Evolutionary conservation across 2,797 vertebrate genomes (phyloP), one percentile per base, ranked within the genome.

Genomic region (Trachops cirrhosus): DNA sequence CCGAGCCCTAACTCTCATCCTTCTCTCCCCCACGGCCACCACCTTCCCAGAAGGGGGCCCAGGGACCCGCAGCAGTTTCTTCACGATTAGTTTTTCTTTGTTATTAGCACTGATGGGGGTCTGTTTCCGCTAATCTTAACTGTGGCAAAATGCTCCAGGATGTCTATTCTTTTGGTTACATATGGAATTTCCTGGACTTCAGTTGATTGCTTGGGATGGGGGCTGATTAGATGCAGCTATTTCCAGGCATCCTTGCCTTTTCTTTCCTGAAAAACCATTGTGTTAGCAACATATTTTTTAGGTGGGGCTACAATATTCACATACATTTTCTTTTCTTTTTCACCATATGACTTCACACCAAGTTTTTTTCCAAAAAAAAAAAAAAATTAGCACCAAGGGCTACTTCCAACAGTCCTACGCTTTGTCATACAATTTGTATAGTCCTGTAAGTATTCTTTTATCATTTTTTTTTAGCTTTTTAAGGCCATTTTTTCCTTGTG

Each of bases 111-210:
- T n/a, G 78, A 78, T 80, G 90, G 95, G 96, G 95, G 94, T 90
- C 96, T 96, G 96, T 96, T 97, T 97, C 97, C 97, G 96, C 84
- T 95, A 73, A 95, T 96, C 94, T 96, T 67, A 94, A 95, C 89
- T 89, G 92, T 57, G 82, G 97, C 96, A 95, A 96, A 97, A 93
- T 84, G 91, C 97, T 94, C 90, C 97, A 97, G 97, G 97, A 97
- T 96, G 97, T 97, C 97, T 95, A 97, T 97, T 97, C 97, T 97
- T 97, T 80, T 95, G 91, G 92, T 85, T 92, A 90, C 96, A 95
- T 97, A 96, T 96, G 97, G 97, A 97, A 97, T 97, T 97, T 97
- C 97, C 97, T 97, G 97, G 96, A 97, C 95, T 97, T 93, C 41
- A 93, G 83, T 89, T 96, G 97, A 96, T 95, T 97, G 93, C 97